Percentiles rank a stretch among this genome's conserved stretches.
Conservation (phyloP, 1,140 invertebrate species). For the Zaprionus lachaisei region DNA sequence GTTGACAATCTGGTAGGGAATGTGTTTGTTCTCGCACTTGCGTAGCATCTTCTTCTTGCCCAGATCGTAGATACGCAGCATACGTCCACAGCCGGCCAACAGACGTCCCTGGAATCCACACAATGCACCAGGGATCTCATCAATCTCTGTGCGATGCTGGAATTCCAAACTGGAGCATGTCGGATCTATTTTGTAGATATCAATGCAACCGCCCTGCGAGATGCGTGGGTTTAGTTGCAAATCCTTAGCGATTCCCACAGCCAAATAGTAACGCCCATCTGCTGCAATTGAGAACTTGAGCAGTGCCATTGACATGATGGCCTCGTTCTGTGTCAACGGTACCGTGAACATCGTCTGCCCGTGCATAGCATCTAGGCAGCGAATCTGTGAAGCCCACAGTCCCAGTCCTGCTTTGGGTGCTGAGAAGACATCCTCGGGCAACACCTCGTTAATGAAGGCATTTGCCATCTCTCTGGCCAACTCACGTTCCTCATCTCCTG, state of each 20-base stretch:
- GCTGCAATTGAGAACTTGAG: constrained; percentile 84
- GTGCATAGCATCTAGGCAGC: constrained; percentile 95
- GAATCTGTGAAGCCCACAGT: constrained; percentile 98
- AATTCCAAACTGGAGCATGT: constrained; percentile 93
- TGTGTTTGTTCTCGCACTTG: constrained; percentile 99
- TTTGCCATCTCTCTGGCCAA: constrained; percentile 98
- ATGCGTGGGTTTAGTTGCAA: constrained; percentile 92
- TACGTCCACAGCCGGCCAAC: constrained; percentile 95
- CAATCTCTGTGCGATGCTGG: constrained; percentile 96
- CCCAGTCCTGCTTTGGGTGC: constrained; percentile 98
- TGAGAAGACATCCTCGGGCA: constrained; percentile 97
- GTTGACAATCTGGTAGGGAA: constrained; percentile 97
- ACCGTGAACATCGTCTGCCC: constrained; percentile 92
- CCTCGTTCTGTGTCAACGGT: constrained; percentile 97
- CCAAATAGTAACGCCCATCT: constrained; percentile 81
- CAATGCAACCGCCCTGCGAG: constrained; percentile 68
- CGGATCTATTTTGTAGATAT: constrained; percentile 86
- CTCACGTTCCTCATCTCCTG: constrained; percentile 96
- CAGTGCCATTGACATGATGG: constrained; percentile 93
- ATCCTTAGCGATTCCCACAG: constrained; percentile 95
- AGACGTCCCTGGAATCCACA: constrained; percentile 96
- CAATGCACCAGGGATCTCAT: constrained; percentile 96
- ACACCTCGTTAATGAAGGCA: constrained; percentile 96
- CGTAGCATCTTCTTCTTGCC: constrained; percentile 98
- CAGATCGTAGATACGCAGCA: constrained; percentile 97